These are phyloP conservation scores for Herpetotheres cachinnans DNA, from an alignment of 2,113 vertebrate species.

Conservation along the genomic window DNA sequence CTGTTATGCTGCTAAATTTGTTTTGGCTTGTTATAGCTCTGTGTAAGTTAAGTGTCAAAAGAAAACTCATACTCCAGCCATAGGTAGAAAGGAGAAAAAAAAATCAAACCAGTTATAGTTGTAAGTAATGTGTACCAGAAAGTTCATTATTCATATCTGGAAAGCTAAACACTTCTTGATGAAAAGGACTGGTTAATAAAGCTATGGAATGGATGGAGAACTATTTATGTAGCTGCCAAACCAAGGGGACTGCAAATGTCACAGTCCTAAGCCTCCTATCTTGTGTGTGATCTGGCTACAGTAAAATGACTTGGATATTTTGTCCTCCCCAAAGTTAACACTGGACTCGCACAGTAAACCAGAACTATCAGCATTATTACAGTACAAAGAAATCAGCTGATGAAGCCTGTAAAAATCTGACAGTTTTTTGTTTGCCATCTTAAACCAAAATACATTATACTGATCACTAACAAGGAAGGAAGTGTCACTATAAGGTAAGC, in stretches of 20 bases:
- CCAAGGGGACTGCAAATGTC: not conserved
- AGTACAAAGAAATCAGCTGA: not conserved
- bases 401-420: not conserved
- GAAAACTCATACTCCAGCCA: not conserved
- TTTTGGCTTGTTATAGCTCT: not conserved
- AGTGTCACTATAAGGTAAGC: not conserved
- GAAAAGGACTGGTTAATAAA: not conserved
- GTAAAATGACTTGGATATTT: not conserved
- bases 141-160: not conserved
- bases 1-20: not conserved
- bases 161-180: not conserved
- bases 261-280: not conserved
- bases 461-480: not conserved
- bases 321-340: not conserved
- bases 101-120: not conserved
- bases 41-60: not conserved
- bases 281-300: not conserved
- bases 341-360: not conserved
- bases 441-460: not conserved
- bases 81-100: not conserved
- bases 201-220: not conserved
- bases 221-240: not conserved
- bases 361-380: not conserved
- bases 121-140: not conserved
- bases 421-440: not conserved